Evolutionary conservation across 2,888 invertebrate genomes (phyloP), one percentile per base, ranked within the genome.

Genomic region (Dasypolia templi): DNA sequence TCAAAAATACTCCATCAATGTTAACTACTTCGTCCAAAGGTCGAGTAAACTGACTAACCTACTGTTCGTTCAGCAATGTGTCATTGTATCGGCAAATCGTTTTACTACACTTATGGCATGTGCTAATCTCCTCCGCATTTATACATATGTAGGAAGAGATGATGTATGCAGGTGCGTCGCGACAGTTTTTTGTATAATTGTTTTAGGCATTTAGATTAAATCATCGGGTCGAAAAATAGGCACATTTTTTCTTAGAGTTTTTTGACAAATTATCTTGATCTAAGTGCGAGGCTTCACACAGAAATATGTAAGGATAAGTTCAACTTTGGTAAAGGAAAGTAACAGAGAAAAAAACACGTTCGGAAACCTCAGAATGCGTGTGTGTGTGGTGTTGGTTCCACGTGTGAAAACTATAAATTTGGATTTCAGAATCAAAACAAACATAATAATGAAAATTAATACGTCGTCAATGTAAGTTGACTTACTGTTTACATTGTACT

Each of bases 401-500:
- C 2, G 4, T 26, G 9, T 39, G 26, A 32, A 26, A 70, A 3
- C 35, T 26, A 1, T 17, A 3, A 39, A 29, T 44, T 35, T 39
- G 6, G 5, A 71, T 56, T 56, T 26, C 0, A 55, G 17, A 22
- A 42, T 7, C 4, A 11, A 58, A 51, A 11, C n/a, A 44, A 32
- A n/a, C 12, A 4, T 2, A 17, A 46, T 11, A 72, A 4, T 5
- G 0, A 46, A 11, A 35, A 32, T 29, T 22, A n/a, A 58, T 22
- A 17, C 7, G 56, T 32, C 12, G 11, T n/a, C 3, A 46, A 29
- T 72, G 12, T 39, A 39, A 79, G 68, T 84, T 87, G 58, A 68
- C 58, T 73, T 82, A 79, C 88, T 89, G 81, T 66, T 67, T 61
- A 63, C 67, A 22, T 35, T 69, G 83, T 12, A 71, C 85, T 68